Percentiles rank a stretch among this genome's conserved stretches.
Conservation (phyloP, 2,113 vertebrate genomes). For the Lucifuga dentata region DNA sequence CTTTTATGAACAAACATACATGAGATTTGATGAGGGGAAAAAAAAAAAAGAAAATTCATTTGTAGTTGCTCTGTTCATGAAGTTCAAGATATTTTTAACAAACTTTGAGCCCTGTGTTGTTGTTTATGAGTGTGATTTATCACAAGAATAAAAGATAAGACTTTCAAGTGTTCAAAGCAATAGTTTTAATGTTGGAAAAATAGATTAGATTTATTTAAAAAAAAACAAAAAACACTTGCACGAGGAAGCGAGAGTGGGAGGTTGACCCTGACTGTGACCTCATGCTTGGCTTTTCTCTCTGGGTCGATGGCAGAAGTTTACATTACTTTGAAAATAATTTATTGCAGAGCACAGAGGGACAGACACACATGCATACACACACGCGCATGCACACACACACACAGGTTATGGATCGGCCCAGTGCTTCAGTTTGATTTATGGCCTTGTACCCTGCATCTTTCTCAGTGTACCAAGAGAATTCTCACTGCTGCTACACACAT, state of each 20-base stretch:
- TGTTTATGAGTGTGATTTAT: too few relatives aligned
- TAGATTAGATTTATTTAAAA: too few relatives aligned
- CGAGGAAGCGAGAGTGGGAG: too few relatives aligned
- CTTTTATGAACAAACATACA: too few relatives aligned
- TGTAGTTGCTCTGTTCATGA: too few relatives aligned
- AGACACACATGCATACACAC: not conserved
- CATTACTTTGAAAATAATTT: conserved; percentile 24
- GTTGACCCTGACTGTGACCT: not conserved
- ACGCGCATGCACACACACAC: conserved; percentile 27
- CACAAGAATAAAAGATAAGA: too few relatives aligned
- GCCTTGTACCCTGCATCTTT: conserved; percentile 13
- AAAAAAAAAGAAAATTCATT: too few relatives aligned
- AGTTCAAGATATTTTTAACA: not conserved
- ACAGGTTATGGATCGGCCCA: not conserved
- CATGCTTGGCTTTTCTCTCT: conserved; percentile 4
- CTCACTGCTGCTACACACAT: conserved; percentile 4
- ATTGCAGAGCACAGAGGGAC: conserved; percentile 20
- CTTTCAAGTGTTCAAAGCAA: too few relatives aligned
- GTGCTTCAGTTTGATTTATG: conserved; percentile 53
- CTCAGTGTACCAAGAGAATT: conserved; percentile 17
- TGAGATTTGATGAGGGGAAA: too few relatives aligned
- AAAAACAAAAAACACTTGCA: too few relatives aligned
- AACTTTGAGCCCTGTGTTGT: rapidly evolving
- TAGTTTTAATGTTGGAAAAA: too few relatives aligned
- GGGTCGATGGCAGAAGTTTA: conserved; percentile 1